phyloP scores from a whole-genome alignment of 2,797 vertebrate genomes.

The Sebastes matsubarae region DNA sequence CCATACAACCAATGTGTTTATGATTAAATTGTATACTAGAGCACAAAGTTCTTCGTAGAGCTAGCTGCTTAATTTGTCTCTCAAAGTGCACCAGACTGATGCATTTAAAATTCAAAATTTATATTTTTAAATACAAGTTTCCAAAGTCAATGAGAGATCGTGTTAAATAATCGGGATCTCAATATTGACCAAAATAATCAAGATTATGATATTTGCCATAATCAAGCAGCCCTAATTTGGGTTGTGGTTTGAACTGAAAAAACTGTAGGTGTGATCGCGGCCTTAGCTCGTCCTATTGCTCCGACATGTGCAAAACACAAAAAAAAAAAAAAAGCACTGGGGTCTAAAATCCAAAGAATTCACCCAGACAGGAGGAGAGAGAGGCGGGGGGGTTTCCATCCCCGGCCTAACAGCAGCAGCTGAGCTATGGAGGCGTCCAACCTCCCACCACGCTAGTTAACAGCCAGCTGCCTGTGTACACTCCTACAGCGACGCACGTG shows the following conservation, averaged over 20 bases:
- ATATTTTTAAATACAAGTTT: no score
- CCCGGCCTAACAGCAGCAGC: conserved; percentile 40
- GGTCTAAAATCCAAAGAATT: conserved; percentile 1
- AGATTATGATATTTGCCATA: no score
- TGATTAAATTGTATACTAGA: no score
- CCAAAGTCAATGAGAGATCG: no score
- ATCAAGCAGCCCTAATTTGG: no score
- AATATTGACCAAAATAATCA: no score
- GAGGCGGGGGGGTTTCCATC: conserved; percentile 33
- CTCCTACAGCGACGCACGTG: conserved; percentile 36
- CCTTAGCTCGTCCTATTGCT: neutral
- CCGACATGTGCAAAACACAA: neutral
- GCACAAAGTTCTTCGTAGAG: no score
- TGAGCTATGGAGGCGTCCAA: conserved; percentile 46
- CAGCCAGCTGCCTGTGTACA: conserved; percentile 69
- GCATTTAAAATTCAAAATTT: no score
- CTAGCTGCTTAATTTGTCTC: no score
- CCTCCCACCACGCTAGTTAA: conserved; percentile 65
- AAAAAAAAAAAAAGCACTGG: neutral
- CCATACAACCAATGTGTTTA: no score
- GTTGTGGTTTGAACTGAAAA: neutral
- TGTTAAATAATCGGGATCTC: no score
- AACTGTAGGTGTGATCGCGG: neutral
- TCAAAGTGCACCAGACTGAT: no score
- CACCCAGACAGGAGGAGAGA: conserved; percentile 12